Percentiles rank a stretch among this genome's conserved stretches.
These are phyloP conservation scores for Polyodon spathula DNA, from an alignment of 2,113 vertebrate genomes.

Conservation along the genomic window DNA sequence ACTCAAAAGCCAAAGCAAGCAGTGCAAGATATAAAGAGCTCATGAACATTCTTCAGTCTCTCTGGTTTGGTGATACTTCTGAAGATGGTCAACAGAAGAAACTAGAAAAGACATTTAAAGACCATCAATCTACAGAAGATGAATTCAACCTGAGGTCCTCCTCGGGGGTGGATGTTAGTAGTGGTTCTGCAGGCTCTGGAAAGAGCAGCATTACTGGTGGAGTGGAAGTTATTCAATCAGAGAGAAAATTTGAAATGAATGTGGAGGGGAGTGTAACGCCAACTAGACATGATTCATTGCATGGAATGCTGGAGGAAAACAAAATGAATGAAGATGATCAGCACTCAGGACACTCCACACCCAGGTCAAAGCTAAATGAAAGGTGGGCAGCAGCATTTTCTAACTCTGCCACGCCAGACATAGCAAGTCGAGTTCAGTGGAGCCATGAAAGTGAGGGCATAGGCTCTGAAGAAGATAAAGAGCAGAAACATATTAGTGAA, in stretches of 20 bases:
- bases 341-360: constrained; percentile 20
- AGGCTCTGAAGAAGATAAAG: constrained; percentile 9
- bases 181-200: constrained; percentile 71
- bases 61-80: constrained; percentile 63
- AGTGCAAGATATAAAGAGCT: constrained; percentile 60
- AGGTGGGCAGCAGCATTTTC: constrained; percentile 14
- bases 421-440: constrained; percentile 24
- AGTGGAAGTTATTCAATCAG: constrained; percentile 8
- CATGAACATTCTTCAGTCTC: constrained; percentile 64
- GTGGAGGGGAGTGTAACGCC: constrained; percentile 14
- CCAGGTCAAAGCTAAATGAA: constrained; percentile 19
- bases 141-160: constrained; percentile 71
- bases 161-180: constrained; percentile 78
- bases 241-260: constrained; percentile 11
- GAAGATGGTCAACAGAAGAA: constrained; percentile 27
- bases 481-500: constrained; percentile 4
- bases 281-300: constrained; percentile 4
- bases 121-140: constrained; percentile 32
- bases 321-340: constrained; percentile 28
- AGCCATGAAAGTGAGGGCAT: constrained; percentile 16
- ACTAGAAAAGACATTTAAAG: constrained; percentile 20
- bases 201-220: constrained; percentile 60
- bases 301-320: constrained; percentile 28
- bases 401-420: constrained; percentile 24
- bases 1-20: constrained; percentile 35